Percentiles rank a stretch among this genome's conserved stretches.
These are phyloP conservation scores for Sebastes nivosus DNA, from an alignment of 2,797 vertebrate species.

Conservation along the genomic window DNA sequence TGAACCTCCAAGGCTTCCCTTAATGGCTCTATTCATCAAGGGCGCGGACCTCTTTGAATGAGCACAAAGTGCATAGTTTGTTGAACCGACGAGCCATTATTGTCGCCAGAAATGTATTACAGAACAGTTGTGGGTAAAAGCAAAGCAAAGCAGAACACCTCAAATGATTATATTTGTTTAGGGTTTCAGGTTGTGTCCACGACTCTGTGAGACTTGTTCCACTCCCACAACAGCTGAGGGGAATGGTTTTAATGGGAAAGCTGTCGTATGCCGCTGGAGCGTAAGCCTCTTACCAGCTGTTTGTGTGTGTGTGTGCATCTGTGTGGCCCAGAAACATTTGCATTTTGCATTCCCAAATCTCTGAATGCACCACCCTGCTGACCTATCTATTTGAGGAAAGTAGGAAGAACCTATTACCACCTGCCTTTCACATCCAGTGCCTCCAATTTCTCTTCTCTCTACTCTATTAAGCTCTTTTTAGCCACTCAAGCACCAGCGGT, in stretches of 20 bases:
- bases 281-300: slow-evolving; percentile 70
- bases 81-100: background rate
- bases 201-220: slow-evolving; percentile 1
- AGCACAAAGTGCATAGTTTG: slow-evolving; percentile 16
- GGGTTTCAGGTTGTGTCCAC: background rate
- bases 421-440: background rate
- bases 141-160: slow-evolving; percentile 14
- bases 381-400: slow-evolving; percentile 19
- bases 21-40: slow-evolving; percentile 49
- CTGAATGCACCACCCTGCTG: slow-evolving; percentile 23
- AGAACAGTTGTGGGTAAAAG: background rate
- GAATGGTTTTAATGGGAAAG: slow-evolving; percentile 64
- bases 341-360: slow-evolving; percentile 29
- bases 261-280: slow-evolving; percentile 51
- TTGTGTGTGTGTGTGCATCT: slow-evolving; percentile 20
- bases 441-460: background rate
- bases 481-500: background rate
- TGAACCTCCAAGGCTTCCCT: slow-evolving; percentile 28
- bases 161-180: background rate
- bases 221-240: slow-evolving; percentile 46
- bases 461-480: background rate
- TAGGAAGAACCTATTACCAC: background rate
- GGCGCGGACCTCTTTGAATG: slow-evolving; percentile 24
- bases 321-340: slow-evolving; percentile 43
- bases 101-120: background rate